Evolutionary conservation across 2,888 invertebrate species (phyloP).

Genomic region (Pristionchus maxplancki): DNA sequence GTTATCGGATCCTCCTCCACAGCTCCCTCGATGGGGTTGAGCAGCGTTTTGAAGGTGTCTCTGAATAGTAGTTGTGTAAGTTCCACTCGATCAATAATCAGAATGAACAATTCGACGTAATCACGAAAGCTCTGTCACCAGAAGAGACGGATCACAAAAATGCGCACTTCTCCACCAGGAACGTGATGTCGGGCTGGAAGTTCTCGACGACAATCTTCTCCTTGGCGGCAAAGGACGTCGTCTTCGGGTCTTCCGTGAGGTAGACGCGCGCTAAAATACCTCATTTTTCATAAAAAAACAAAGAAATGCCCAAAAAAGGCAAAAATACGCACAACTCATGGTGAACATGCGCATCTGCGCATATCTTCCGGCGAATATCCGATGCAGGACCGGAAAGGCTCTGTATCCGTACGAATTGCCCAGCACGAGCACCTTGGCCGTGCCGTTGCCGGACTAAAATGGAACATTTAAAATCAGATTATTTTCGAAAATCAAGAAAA

Average conservation of each 20-base stretch:
- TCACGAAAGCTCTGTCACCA: no score
- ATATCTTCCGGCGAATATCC: conserved; percentile 40
- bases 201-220: conserved; percentile 33
- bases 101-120: no score
- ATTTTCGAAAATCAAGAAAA: neutral
- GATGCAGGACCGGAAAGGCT: conserved; percentile 27
- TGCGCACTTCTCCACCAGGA: conserved; percentile 19
- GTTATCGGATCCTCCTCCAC: neutral
- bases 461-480: no score
- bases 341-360: conserved; percentile 44
- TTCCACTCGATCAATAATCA: neutral
- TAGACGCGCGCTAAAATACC: neutral
- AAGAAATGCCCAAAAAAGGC: neutral
- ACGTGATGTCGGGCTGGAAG: conserved; percentile 30
- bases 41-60: neutral
- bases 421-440: conserved; percentile 43
- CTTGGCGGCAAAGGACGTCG: neutral
- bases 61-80: neutral
- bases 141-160: no score
- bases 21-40: neutral
- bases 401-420: conserved; percentile 52
- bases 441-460: conserved; percentile 37
- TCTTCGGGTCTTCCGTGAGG: neutral
- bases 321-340: neutral
- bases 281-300: no score